These are phyloP conservation scores for Thamnaconus septentrionalis DNA, from an alignment of 2,113 vertebrate genomes.

Conservation along the genomic window DNA sequence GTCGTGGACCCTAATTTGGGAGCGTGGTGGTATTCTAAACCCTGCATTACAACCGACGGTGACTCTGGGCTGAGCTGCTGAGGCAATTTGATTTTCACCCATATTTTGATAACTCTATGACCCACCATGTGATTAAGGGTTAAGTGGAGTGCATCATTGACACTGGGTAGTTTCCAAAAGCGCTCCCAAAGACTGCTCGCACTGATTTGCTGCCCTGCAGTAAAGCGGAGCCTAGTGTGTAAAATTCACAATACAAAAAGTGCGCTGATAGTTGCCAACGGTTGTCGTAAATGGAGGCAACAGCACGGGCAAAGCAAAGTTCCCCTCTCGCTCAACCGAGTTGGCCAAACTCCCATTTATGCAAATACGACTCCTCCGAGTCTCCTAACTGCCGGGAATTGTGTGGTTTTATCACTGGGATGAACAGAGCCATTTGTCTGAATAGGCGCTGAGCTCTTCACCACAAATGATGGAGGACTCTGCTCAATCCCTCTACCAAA, in stretches of 20 bases:
- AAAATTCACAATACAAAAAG: neutral
- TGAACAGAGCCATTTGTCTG: constrained; percentile 65
- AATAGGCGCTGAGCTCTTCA: constrained; percentile 48
- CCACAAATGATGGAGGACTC: constrained; percentile 44
- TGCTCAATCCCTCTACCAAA: constrained; percentile 27
- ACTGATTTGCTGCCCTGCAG: neutral
- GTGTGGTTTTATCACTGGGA: constrained; percentile 68
- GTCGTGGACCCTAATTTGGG: constrained; percentile 67
- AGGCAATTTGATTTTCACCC: constrained; percentile 61
- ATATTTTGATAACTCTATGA: constrained; percentile 70
- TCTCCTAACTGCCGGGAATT: constrained; percentile 55
- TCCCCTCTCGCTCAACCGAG: constrained; percentile 24
- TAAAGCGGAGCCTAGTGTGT: neutral
- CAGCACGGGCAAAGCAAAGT: constrained; percentile 13
- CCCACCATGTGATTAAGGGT: constrained; percentile 37
- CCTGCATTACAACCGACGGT: constrained; percentile 66
- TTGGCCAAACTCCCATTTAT: constrained; percentile 48
- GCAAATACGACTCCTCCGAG: constrained; percentile 53
- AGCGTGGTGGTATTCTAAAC: constrained; percentile 67
- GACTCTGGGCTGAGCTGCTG: constrained; percentile 43
- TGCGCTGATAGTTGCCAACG: neutral
- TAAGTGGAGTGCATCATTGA: constrained; percentile 34
- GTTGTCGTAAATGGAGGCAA: constrained; percentile 4
- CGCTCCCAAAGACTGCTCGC: neutral
- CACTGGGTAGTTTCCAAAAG: constrained; percentile 13